Evolutionary conservation across 2,113 vertebrate species (phyloP).

Genomic region (Spilogale gracilis): DNA sequence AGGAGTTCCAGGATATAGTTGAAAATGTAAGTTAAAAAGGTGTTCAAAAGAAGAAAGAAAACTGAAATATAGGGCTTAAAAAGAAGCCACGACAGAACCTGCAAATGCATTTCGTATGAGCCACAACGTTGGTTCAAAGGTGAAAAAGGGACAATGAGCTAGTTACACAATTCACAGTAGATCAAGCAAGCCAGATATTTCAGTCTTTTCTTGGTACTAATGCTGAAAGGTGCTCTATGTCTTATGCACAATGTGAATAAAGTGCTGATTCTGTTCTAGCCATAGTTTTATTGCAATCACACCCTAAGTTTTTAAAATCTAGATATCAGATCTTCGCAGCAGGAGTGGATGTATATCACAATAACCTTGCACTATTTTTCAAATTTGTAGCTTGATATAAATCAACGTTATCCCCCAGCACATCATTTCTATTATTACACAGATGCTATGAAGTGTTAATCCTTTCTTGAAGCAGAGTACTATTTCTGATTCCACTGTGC

Average conservation of each 20-base stretch:
- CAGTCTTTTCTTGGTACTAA: neutral
- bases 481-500: neutral
- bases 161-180: neutral
- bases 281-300: neutral
- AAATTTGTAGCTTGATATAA: neutral
- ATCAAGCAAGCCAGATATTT: neutral
- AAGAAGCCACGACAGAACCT: neutral
- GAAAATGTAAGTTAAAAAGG: neutral
- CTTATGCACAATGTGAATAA: neutral
- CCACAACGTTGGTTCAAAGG: neutral
- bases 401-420: neutral
- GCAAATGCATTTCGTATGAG: neutral
- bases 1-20: neutral
- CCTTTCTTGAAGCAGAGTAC: neutral
- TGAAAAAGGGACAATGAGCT: neutral
- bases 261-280: neutral
- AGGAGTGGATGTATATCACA: neutral
- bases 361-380: neutral
- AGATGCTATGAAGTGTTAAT: neutral
- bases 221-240: too few relatives aligned
- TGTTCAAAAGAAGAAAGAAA: neutral
- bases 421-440: neutral
- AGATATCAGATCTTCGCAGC: neutral
- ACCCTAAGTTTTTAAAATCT: neutral
- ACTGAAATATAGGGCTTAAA: neutral